Evolutionary conservation across 2,888 invertebrate genomes (phyloP), one percentile per base, ranked within the genome.

Genomic region (Dicyrtomina minuta): DNA sequence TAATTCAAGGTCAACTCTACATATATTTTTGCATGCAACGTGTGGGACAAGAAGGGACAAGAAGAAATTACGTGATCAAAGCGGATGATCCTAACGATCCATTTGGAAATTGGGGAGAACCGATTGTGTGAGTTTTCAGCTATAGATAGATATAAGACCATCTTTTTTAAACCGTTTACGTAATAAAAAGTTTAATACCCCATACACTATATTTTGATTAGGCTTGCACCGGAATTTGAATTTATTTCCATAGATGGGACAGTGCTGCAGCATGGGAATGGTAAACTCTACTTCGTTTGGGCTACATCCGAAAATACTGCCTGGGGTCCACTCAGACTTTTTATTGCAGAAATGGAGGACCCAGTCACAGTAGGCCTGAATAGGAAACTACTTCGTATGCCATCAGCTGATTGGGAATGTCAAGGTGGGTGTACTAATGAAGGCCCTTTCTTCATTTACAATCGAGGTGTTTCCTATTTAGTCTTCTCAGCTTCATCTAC

Each of bases 31-130:
- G 68, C n/a, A 67, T 70, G 70, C 22, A 58, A n/a, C n/a, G n/a
- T n/a, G n/a, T n/a, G n/a, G 68, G 68, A 1, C 74, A 77, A 68
- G 72, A 70, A 5, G 73, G 73, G 27, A 51, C 56, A 49, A 75
- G 75, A 44, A 61, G 74, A 41, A 75, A 75, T 73, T 77, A 77
- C 46, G 77, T 75, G 5, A 75, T 72, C 22, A 66, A 71, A 17
- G 72, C 74, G 15, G 27, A 70, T 8, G 71, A 77, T 49, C 71
- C 75, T 12, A 70, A 61, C n/a, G 71, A 75, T 17, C 71, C 75
- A 0, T 55, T 75, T 70, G 75, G 75, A 61, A 69, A 22, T 12
- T 77, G 70, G 60, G 70, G 73, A 2, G 60, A 46, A 12, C 70
- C 73, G 3, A 73, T 70, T 43, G 71, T 72, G 77, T 77, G 53